Conservation (phyloP, 2,888 invertebrate species). For the Coecobrya sp. region DNA sequence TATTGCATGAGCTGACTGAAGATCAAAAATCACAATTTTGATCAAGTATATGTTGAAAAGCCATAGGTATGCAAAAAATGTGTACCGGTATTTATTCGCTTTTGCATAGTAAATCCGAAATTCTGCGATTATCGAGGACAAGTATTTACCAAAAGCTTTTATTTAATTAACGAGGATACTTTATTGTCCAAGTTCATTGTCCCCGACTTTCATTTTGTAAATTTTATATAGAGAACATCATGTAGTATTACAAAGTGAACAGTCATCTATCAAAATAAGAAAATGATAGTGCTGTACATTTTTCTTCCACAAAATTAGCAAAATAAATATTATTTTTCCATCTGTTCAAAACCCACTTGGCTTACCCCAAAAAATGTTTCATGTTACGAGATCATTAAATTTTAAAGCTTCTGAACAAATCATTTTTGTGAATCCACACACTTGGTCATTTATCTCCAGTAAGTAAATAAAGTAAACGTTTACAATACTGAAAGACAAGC, state of each 20-base stretch:
- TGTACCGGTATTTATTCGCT: too few species aligned
- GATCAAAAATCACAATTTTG: not conserved
- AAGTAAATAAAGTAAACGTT: conserved; percentile 38
- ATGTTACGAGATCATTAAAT: conserved; percentile 64
- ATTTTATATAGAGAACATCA: too few species aligned
- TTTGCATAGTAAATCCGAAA: too few species aligned
- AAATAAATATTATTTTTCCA: conserved; percentile 18
- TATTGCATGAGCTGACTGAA: conserved; percentile 9
- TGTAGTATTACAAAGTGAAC: too few species aligned
- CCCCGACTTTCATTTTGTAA: not conserved
- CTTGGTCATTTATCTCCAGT: conserved; percentile 63
- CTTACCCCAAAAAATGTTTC: conserved; percentile 44
- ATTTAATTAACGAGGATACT: not conserved
- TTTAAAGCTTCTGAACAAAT: conserved; percentile 51
- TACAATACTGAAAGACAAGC: not conserved
- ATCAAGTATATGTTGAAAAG: not conserved
- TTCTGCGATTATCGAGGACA: too few species aligned
- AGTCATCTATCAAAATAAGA: not conserved
- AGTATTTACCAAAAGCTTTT: not conserved
- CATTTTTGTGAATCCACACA: conserved; percentile 9
- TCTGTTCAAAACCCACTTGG: not conserved
- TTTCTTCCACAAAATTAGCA: conserved; percentile 4
- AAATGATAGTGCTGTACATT: not conserved
- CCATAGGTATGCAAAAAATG: too few species aligned
- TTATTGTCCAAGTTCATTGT: not conserved